Evolutionary conservation across 2,797 vertebrate species (phyloP).

Genomic region (Moxostoma hubbsi): DNA sequence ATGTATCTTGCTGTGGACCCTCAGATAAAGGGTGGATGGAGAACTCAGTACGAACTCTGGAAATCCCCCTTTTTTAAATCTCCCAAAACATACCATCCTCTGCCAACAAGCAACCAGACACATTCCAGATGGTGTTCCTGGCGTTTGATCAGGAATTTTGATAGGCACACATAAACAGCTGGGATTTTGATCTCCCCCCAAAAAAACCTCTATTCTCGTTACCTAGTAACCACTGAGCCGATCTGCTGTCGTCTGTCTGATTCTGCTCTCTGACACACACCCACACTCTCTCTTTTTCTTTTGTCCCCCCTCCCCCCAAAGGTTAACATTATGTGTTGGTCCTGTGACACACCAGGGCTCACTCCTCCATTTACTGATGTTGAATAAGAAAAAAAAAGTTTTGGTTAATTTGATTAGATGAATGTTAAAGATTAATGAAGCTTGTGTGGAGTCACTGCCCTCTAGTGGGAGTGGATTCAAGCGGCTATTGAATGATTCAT

Average conservation of each 20-base stretch:
- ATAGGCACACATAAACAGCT: constrained; percentile 74
- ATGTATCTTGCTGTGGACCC: not conserved
- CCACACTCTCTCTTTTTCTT: constrained; percentile 7
- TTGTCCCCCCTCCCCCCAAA: not conserved
- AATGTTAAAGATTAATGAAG: not conserved
- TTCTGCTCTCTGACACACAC: constrained; percentile 41
- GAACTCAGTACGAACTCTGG: constrained; percentile 59
- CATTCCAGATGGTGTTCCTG: constrained; percentile 49
- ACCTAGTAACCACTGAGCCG: constrained; percentile 31
- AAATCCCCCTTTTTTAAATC: constrained; percentile 66
- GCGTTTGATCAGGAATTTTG: constrained; percentile 65
- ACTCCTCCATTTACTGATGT: constrained; percentile 25
- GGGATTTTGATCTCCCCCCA: constrained; percentile 56
- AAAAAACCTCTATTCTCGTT: constrained; percentile 31
- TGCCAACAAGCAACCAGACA: constrained; percentile 41
- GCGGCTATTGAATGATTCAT: not conserved
- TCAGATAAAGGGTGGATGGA: not conserved
- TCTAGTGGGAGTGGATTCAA: constrained; percentile 8
- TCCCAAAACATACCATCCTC: constrained; percentile 48
- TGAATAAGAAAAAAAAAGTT: constrained; percentile 7
- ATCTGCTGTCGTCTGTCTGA: constrained; percentile 34
- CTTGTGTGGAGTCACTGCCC: constrained; percentile 8
- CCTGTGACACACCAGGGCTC: constrained; percentile 9
- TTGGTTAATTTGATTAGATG: constrained; percentile 2
- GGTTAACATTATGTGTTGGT: not conserved